Evolutionary conservation across 2,113 vertebrate genomes (phyloP).

Genomic region (Pseudorhombus dupliciocellatus): DNA sequence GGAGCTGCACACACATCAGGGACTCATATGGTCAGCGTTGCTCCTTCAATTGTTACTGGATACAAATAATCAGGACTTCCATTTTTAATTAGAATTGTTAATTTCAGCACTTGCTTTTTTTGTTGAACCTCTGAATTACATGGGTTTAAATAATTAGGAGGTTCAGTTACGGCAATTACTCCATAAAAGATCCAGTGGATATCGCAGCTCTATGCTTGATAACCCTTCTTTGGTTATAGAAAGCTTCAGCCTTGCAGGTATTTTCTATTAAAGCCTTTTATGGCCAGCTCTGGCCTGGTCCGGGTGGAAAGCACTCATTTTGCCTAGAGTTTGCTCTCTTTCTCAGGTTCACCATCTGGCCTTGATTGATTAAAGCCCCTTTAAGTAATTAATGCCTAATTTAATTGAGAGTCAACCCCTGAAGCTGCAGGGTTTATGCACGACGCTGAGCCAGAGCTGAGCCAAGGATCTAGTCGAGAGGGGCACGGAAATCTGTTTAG

Average conservation of each 20-base stretch:
- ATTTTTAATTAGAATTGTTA: background rate
- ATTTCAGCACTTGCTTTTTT: background rate
- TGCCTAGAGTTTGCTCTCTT: conserved; percentile 58
- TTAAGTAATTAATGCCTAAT: conserved; percentile 79
- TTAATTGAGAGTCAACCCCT: conserved; percentile 76
- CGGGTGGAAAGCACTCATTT: conserved; percentile 36
- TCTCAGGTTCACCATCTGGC: conserved; percentile 72
- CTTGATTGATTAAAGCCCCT: conserved; percentile 79
- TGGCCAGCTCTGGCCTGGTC: conserved; percentile 34
- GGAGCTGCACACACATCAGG: conserved; percentile 39
- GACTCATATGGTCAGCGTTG: conserved; percentile 30
- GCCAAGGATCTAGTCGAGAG: conserved; percentile 62
- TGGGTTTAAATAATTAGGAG: background rate
- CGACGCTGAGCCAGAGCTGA: conserved; percentile 56
- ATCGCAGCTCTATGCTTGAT: background rate
- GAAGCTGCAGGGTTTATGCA: conserved; percentile 57
- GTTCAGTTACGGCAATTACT: background rate
- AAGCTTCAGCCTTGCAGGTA: background rate
- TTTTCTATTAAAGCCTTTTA: conserved; percentile 35
- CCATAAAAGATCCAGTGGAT: background rate
- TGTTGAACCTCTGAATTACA: background rate
- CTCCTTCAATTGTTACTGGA: conserved; percentile 23
- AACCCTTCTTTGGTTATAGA: background rate
- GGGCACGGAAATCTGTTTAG: conserved; percentile 73
- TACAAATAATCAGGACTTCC: conserved; percentile 25